A percentile compares a stretch with the other conserved stretches of the same genome.
phyloP scores from a whole-genome alignment of 1,140 invertebrate genomes.

The Bombus soroeensis region DNA sequence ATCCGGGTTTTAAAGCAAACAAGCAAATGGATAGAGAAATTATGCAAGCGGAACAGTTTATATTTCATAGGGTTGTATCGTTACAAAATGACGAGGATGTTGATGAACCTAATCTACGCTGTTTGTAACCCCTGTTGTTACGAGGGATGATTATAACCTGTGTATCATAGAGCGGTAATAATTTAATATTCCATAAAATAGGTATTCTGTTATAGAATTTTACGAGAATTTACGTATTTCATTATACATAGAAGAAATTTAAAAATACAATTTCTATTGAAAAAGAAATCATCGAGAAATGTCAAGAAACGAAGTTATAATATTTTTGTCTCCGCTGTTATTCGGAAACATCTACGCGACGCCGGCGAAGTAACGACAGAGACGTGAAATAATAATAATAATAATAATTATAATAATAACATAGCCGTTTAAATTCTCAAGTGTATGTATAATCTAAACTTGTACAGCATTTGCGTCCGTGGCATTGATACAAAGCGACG shows the following conservation, averaged over 20 bases:
- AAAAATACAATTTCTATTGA: neutral
- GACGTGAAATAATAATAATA: neutral
- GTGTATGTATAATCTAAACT: neutral
- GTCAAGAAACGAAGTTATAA: too few species aligned
- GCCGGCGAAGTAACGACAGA: neutral
- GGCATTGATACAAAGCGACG: slow-evolving; percentile 11
- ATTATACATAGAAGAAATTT: neutral
- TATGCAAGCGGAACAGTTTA: neutral
- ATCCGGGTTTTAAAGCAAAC: neutral
- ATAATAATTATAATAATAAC: neutral
- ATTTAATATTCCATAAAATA: neutral
- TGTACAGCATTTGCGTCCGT: neutral
- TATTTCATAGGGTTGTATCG: neutral
- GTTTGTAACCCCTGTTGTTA: neutral
- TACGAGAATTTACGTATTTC: neutral
- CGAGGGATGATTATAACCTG: too few species aligned
- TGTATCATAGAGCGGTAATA: neutral
- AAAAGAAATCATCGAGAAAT: too few species aligned
- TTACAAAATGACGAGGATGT: neutral
- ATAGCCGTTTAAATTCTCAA: neutral
- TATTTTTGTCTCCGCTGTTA: too few species aligned
- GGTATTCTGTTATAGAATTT: neutral
- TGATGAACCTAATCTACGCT: neutral
- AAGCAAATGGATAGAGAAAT: neutral
- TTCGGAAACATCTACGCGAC: too few species aligned